Percentiles rank a stretch among this genome's conserved stretches.
Evolutionary conservation across 1,140 invertebrate genomes (phyloP).

Genomic region (Calephelis virginiensis): DNA sequence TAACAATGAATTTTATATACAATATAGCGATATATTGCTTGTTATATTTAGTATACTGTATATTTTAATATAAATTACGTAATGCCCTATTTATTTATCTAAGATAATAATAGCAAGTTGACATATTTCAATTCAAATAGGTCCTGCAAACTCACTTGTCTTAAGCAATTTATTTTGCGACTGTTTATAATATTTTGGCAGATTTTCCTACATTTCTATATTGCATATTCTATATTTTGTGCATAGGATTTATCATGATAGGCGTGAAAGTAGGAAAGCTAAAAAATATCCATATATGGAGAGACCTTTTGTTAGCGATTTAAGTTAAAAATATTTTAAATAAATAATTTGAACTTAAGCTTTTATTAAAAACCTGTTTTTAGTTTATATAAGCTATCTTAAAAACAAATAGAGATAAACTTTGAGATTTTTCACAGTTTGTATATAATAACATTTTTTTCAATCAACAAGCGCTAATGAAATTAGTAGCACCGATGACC

Average conservation of each 20-base stretch:
- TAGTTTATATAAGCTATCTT: too few species aligned
- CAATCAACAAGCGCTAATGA: too few species aligned
- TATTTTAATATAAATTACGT: conserved; percentile 38
- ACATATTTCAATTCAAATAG: not conserved
- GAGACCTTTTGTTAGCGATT: too few species aligned
- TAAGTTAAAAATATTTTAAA: too few species aligned
- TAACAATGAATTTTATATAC: conserved; percentile 35
- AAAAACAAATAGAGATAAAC: too few species aligned
- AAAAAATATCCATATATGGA: conserved; percentile 15
- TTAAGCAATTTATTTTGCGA: conserved; percentile 30
- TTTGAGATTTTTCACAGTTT: too few species aligned
- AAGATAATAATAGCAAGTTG: conserved; percentile 20
- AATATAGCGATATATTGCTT: conserved; percentile 35
- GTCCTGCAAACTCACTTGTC: conserved; percentile 1
- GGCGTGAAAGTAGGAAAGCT: conserved; percentile 8
- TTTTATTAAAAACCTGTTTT: too few species aligned
- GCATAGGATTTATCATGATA: conserved; percentile 9
- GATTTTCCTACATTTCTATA: conserved; percentile 38
- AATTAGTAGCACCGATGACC: too few species aligned
- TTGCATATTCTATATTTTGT: conserved; percentile 13
- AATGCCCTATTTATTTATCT: conserved; percentile 23
- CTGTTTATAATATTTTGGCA: conserved; percentile 53
- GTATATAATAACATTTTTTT: too few species aligned
- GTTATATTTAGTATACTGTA: conserved; percentile 36
- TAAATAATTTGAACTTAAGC: too few species aligned